A percentile compares a stretch with the other conserved stretches of the same genome.
phyloP scores from a whole-genome alignment of 2,797 vertebrate genomes.

The Parauchenoglanis punctatus region DNA sequence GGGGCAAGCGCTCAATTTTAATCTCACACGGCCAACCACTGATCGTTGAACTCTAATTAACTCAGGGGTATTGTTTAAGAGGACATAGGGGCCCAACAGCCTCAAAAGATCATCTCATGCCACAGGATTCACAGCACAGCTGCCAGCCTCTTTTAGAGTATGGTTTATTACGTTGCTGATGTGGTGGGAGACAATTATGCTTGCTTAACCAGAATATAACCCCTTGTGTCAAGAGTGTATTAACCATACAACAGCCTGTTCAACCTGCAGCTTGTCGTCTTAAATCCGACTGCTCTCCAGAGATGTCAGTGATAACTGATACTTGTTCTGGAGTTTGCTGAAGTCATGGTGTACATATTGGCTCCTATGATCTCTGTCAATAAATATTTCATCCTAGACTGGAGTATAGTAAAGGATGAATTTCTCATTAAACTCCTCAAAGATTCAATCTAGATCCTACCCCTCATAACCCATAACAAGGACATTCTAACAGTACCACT shows the following conservation, averaged over 20 bases:
- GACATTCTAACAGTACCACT: background rate
- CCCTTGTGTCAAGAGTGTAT: conserved; percentile 73
- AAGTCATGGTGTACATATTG: conserved; percentile 21
- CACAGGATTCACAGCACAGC: conserved; percentile 50
- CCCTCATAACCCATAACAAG: background rate
- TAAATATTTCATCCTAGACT: conserved; percentile 36
- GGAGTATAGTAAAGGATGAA: conserved; percentile 7
- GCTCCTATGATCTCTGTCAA: conserved; percentile 34
- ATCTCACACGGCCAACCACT: conserved; percentile 75
- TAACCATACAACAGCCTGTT: conserved; percentile 63
- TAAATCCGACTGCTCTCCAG: conserved; percentile 58
- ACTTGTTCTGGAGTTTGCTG: conserved; percentile 28
- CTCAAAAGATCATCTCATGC: conserved; percentile 56
- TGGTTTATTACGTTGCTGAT: conserved; percentile 54
- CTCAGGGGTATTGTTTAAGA: conserved; percentile 73
- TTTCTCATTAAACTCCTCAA: conserved; percentile 6
- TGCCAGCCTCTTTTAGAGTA: conserved; percentile 29
- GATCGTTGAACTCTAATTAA: conserved; percentile 84
- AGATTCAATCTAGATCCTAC: background rate
- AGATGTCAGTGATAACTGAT: conserved; percentile 68
- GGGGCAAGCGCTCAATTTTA: conserved; percentile 84
- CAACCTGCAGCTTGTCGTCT: conserved; percentile 57
- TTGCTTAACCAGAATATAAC: conserved; percentile 59
- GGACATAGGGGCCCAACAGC: conserved; percentile 59
- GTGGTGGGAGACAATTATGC: conserved; percentile 61